Evolutionary conservation across 1,140 invertebrate genomes (phyloP), one percentile per base, ranked within the genome.

Genomic region (Temnothorax longispinosus): DNA sequence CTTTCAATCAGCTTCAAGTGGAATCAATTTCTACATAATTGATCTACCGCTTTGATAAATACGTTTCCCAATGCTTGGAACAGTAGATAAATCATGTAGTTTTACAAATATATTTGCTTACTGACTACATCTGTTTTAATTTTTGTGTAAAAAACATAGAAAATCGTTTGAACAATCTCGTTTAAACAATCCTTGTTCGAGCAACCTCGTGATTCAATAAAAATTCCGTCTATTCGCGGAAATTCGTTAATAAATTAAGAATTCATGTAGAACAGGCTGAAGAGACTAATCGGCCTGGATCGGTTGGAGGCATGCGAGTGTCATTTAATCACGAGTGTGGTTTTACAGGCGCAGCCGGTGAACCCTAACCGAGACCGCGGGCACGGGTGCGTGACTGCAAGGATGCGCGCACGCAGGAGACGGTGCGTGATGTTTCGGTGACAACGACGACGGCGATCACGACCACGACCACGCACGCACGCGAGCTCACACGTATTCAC

Each of bases 371-470:
- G 38, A 85, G 71, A 71, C 38, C 62, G 11, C 72, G 67, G 60
- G 81, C 65, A 69, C 47, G 64, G 84, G 77, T 81, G 88, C 85
- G n/a, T 85, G 54, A 84, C 69, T 84, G 80, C 80, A 87, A 93
- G 75, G 86, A 92, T 93, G 92, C 90, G 90, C 82, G 76, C 90
- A 75, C 89, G 87, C 81, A 92, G 90, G 86, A 88, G 90, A 89
- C 91, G 89, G 82, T 88, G 85, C 54, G 41, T 38, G 81, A 85
- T 86, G 85, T 85, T 81, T 60, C 87, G 87, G 86, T 88, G 91
- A 88, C 88, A 85, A 74, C 81, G 78, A 60, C 18, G 52, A 27
- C 47, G 47, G 18, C 18, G 65, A 69, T 50, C 41, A 54, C 65
- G 21, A 75, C 44, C 77, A 77, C 64, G 47, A 35, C 3, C 65